These are phyloP conservation scores for Schrankia costaestrigalis DNA, from an alignment of 2,888 invertebrate species.

Conservation along the genomic window DNA sequence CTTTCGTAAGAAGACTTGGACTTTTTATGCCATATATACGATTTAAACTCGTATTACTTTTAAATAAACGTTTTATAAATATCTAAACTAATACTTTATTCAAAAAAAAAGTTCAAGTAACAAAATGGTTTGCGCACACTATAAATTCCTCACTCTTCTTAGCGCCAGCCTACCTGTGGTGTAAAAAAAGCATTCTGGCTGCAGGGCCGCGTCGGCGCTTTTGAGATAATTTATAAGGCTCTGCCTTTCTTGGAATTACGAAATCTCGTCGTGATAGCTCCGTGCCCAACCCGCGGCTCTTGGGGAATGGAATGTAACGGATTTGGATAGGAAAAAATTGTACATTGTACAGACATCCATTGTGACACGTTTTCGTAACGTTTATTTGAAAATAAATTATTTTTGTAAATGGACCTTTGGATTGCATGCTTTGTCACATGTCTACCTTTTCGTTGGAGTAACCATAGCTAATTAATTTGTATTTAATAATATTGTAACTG, in stretches of 20 bases:
- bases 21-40: too few species aligned
- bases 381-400: conserved; percentile 46
- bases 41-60: too few species aligned
- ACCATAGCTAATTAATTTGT: too few species aligned
- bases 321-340: conserved; percentile 69
- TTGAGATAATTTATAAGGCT: conserved; percentile 80
- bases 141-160: conserved; percentile 76
- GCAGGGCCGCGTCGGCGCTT: conserved; percentile 77
- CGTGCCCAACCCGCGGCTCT: conserved; percentile 57
- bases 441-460: too few species aligned
- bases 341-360: conserved; percentile 56
- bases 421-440: too few species aligned
- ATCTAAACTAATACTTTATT: too few species aligned
- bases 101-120: conserved; percentile 42
- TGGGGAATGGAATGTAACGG: conserved; percentile 78
- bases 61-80: too few species aligned
- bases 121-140: conserved; percentile 43
- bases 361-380: conserved; percentile 51
- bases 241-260: conserved; percentile 79
- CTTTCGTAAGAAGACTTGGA: too few species aligned
- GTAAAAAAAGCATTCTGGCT: conserved; percentile 77
- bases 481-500: too few species aligned
- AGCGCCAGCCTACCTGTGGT: conserved; percentile 77
- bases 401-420: too few species aligned
- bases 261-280: conserved; percentile 73